These are phyloP conservation scores for Apteryx owenii DNA, from an alignment of 2,113 vertebrate species.

Conservation along the genomic window DNA sequence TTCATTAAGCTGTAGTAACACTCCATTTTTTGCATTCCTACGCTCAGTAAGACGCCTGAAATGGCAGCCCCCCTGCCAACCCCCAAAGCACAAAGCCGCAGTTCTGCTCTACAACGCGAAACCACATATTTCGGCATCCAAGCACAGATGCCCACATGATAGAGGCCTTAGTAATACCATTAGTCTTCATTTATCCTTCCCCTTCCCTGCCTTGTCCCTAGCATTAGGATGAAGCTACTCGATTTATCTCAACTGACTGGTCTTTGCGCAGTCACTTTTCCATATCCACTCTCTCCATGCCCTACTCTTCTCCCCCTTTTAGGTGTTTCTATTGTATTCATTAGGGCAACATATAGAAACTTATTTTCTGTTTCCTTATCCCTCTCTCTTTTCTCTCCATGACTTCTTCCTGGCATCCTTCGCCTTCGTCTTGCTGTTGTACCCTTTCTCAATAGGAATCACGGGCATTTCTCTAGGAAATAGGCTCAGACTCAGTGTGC, in stretches of 20 bases:
- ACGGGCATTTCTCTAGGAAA: not conserved
- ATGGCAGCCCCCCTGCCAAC: accelerated
- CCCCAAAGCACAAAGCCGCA: not conserved
- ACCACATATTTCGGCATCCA: not conserved
- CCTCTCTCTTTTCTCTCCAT: not conserved
- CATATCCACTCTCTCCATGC: not conserved
- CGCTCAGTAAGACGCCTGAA: not conserved
- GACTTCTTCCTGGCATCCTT: not conserved
- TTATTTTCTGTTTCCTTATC: not conserved
- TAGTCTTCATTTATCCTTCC: not conserved
- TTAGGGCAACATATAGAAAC: not conserved
- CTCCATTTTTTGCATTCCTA: not conserved
- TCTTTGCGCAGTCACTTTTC: not conserved
- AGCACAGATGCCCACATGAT: not conserved
- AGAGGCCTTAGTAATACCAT: not conserved
- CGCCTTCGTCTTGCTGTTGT: not conserved
- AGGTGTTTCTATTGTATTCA: not conserved
- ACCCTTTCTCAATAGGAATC: not conserved
- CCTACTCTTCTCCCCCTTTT: not conserved
- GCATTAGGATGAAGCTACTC: not conserved
- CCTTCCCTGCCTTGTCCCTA: not conserved
- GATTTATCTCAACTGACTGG: not conserved
- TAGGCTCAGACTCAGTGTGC: not conserved
- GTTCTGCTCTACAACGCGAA: not conserved
- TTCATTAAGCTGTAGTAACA: not conserved